Conservation (phyloP, 2,888 invertebrate species). For the Sphaerophoria rueppellii region DNA sequence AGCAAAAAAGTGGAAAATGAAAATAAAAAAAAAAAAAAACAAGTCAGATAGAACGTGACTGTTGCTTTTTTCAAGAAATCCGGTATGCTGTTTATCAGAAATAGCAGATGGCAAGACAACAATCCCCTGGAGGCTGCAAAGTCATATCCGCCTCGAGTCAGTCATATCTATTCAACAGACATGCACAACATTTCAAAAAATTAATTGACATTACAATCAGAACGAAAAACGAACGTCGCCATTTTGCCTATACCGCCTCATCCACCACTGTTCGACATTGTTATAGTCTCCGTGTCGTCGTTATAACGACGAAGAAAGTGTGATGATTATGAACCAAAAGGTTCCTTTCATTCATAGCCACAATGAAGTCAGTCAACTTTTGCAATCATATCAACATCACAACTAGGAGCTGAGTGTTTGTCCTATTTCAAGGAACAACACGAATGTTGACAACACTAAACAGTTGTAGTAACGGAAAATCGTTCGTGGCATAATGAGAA, state of each 20-base stretch:
- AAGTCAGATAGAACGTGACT: slow-evolving; percentile 38
- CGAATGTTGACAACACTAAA: not conserved
- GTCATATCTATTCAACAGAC: slow-evolving; percentile 48
- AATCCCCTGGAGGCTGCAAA: slow-evolving; percentile 54
- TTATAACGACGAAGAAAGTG: slow-evolving; percentile 25
- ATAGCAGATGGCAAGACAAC: slow-evolving; percentile 47
- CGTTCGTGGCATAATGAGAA: slow-evolving; percentile 57
- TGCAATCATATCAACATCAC: not conserved
- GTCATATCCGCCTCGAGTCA: slow-evolving; percentile 64
- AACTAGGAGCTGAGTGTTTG: not conserved
- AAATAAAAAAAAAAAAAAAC: not conserved
- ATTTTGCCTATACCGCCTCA: too few relatives aligned
- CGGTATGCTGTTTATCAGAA: slow-evolving; percentile 40
- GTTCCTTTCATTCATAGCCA: slow-evolving; percentile 15
- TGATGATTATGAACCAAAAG: slow-evolving; percentile 45
- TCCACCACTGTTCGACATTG: too few relatives aligned
- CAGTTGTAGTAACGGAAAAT: slow-evolving; percentile 35
- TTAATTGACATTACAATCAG: slow-evolving; percentile 62
- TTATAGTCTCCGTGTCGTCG: not conserved
- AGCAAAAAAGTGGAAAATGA: not conserved
- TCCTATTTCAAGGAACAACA: slow-evolving; percentile 21
- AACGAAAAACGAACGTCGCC: slow-evolving; percentile 10
- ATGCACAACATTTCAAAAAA: slow-evolving; percentile 67
- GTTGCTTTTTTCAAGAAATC: slow-evolving; percentile 23
- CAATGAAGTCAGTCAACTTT: slow-evolving; percentile 35